Evolutionary conservation across 2,797 vertebrate species (phyloP).

Genomic region (Gila robusta): DNA sequence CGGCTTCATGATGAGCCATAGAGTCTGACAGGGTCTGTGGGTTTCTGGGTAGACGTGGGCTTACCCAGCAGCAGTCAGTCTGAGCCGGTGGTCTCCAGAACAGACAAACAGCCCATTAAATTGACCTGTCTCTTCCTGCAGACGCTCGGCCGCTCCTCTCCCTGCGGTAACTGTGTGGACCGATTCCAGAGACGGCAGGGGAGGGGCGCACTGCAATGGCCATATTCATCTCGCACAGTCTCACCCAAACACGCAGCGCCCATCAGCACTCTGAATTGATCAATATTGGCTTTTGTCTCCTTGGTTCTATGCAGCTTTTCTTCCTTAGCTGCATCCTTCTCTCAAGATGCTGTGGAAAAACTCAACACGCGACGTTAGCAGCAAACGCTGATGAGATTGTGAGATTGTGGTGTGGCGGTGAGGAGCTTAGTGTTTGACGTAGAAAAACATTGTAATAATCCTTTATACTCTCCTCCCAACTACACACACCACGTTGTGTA

Average conservation of each 20-base stretch:
- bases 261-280: constrained; percentile 19
- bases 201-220: constrained; percentile 25
- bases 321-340: neutral
- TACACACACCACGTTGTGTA: neutral
- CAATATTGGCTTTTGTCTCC: constrained; percentile 24
- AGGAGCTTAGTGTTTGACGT: constrained; percentile 21
- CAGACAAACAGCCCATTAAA: constrained; percentile 76
- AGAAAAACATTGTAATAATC: constrained; percentile 27
- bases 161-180: constrained; percentile 23
- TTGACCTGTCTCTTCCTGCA: constrained; percentile 52
- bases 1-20: neutral
- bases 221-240: constrained; percentile 54
- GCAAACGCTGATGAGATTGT: constrained; percentile 20
- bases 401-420: neutral
- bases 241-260: constrained; percentile 45
- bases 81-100: constrained; percentile 70
- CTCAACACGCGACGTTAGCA: neutral
- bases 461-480: neutral
- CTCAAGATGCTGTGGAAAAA: neutral
- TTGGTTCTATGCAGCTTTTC: constrained; percentile 7
- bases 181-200: constrained; percentile 29
- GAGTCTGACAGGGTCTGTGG: constrained; percentile 2
- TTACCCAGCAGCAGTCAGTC: constrained; percentile 66
- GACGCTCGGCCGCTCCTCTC: constrained; percentile 49
- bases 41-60: constrained; percentile 25